These are phyloP conservation scores for Crotalus viridis DNA, from an alignment of 2,113 vertebrate genomes.

Conservation along the genomic window DNA sequence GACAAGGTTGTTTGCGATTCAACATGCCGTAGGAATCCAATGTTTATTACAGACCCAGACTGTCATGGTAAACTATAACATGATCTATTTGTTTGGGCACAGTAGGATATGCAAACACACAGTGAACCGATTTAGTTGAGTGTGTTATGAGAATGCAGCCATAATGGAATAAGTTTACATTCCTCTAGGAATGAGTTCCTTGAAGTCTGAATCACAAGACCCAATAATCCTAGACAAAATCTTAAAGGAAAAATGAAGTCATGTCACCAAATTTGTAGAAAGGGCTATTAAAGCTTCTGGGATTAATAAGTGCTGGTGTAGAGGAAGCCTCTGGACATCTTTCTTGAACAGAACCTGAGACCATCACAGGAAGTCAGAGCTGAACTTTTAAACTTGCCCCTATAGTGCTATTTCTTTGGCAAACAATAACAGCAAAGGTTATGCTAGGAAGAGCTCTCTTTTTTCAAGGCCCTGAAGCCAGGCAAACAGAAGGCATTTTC, in stretches of 20 bases:
- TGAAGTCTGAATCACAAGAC: neutral
- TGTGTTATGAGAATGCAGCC: neutral
- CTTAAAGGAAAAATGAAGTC: neutral
- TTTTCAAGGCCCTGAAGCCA: neutral
- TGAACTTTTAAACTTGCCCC: neutral
- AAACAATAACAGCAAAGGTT: neutral
- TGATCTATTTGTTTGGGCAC: neutral
- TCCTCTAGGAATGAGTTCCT: neutral
- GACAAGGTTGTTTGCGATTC: neutral
- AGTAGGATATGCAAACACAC: neutral
- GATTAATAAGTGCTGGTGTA: neutral
- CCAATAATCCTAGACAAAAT: neutral
- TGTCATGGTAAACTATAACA: neutral
- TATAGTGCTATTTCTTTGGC: neutral
- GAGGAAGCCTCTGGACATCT: neutral
- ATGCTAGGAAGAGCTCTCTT: neutral
- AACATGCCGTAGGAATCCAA: neutral
- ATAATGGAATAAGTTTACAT: neutral
- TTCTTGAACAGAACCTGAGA: too few species aligned
- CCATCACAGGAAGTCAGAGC: neutral
- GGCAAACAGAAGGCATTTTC: neutral
- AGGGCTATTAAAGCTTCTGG: neutral
- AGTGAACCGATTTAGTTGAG: neutral
- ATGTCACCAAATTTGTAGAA: neutral
- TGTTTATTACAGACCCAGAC: neutral